Percentiles rank a stretch among this genome's conserved stretches.
These are phyloP conservation scores for Agonum fuliginosum DNA, from an alignment of 2,888 invertebrate species.

Conservation along the genomic window DNA sequence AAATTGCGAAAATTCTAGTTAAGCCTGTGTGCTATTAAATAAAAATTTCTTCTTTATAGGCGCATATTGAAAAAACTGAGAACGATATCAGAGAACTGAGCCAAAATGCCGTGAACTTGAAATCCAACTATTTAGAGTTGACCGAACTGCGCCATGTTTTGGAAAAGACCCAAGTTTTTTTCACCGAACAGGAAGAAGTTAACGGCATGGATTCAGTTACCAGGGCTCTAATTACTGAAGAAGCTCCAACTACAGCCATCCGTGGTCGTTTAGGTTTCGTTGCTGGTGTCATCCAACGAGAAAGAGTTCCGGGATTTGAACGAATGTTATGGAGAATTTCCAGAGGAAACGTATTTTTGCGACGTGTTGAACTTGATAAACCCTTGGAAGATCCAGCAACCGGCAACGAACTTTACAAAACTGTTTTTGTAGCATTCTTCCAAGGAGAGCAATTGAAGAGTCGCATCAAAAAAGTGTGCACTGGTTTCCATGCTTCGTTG, in stretches of 20 bases:
- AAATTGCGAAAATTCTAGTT: background rate
- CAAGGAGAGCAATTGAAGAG: slow-evolving; percentile 95
- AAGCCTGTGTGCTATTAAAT: background rate
- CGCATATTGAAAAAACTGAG: slow-evolving; percentile 96
- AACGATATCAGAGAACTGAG: slow-evolving; percentile 95
- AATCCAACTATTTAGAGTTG: slow-evolving; percentile 93
- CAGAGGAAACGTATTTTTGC: slow-evolving; percentile 92
- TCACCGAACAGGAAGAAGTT: slow-evolving; percentile 86
- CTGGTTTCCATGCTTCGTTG: slow-evolving; percentile 93
- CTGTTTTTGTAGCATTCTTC: slow-evolving; percentile 91
- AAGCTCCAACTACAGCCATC: slow-evolving; percentile 68
- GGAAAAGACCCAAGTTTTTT: slow-evolving; percentile 93
- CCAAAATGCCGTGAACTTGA: slow-evolving; percentile 92
- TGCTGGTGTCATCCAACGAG: slow-evolving; percentile 93
- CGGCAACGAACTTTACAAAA: slow-evolving; percentile 90
- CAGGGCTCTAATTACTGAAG: slow-evolving; percentile 76
- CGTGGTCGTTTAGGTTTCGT: slow-evolving; percentile 84
- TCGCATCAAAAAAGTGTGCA: slow-evolving; percentile 94
- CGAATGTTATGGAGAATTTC: slow-evolving; percentile 95
- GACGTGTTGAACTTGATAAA: slow-evolving; percentile 89
- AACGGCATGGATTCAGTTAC: slow-evolving; percentile 80
- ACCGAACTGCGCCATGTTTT: slow-evolving; percentile 94
- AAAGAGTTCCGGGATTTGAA: slow-evolving; percentile 92
- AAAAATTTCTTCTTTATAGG: slow-evolving; percentile 72
- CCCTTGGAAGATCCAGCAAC: slow-evolving; percentile 89